Conservation (phyloP, 1,140 invertebrate species). For the Drosophila repletoides region DNA sequence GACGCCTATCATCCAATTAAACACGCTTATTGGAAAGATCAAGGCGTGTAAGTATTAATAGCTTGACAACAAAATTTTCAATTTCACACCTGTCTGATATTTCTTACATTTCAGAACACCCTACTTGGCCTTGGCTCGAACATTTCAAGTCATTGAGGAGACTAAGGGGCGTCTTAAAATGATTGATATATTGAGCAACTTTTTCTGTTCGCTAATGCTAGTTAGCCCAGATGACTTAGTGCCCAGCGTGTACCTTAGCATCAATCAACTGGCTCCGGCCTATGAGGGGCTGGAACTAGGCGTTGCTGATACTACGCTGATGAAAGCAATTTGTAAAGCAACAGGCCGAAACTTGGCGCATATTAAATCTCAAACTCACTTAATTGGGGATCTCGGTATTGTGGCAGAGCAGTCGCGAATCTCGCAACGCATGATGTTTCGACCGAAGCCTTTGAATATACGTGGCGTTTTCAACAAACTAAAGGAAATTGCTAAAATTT, state of each 20-base stretch:
- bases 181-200: constrained; percentile 96
- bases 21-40: constrained; percentile 92
- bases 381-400: constrained; percentile 94
- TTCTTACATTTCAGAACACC: no score
- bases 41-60: constrained; percentile 85
- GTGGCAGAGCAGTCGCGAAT: constrained; percentile 95
- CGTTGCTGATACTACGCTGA: constrained; percentile 95
- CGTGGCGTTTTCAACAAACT: constrained; percentile 92
- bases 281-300: constrained; percentile 96
- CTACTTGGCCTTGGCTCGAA: constrained; percentile 95
- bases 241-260: constrained; percentile 95
- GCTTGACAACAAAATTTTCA: not conserved
- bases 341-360: constrained; percentile 94
- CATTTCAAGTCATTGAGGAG: constrained; percentile 95
- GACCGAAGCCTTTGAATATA: constrained; percentile 87
- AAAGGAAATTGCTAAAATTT: constrained; percentile 94
- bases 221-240: constrained; percentile 94
- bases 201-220: constrained; percentile 95
- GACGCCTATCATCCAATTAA: constrained; percentile 94
- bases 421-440: constrained; percentile 95
- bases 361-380: constrained; percentile 91
- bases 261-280: constrained; percentile 97
- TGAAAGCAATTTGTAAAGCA: constrained; percentile 97
- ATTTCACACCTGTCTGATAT: no score
- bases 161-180: constrained; percentile 95